Percentiles rank a stretch among this genome's conserved stretches.
These are phyloP conservation scores for Chaetura pelagica DNA, from an alignment of 2,113 vertebrate genomes.

Conservation along the genomic window DNA sequence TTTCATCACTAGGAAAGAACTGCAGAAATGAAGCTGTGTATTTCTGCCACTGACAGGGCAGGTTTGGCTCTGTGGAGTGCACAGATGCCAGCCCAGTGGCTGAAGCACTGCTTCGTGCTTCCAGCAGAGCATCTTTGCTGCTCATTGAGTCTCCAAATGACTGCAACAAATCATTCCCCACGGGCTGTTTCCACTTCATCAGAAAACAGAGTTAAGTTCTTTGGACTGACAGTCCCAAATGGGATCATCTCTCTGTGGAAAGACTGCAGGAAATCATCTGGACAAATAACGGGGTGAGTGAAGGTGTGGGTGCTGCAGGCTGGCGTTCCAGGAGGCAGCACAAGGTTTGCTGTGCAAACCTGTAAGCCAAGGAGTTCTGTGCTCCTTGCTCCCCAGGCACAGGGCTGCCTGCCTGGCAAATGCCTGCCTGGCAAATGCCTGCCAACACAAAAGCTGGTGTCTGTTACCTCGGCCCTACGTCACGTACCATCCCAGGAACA, in stretches of 20 bases:
- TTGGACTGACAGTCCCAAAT: not conserved
- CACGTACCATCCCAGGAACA: not conserved
- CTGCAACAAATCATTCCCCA: not conserved
- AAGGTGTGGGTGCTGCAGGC: not conserved
- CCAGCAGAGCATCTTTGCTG: not conserved
- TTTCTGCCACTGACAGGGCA: not conserved
- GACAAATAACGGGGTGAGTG: not conserved
- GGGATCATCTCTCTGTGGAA: not conserved
- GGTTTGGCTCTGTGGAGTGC: not conserved
- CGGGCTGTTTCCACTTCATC: not conserved
- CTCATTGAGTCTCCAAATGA: not conserved
- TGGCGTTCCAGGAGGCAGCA: accelerated
- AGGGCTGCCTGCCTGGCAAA: not conserved
- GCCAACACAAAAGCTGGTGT: not conserved
- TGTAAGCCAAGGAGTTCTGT: not conserved
- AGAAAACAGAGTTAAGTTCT: not conserved
- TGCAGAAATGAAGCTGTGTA: not conserved
- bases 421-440: not conserved
- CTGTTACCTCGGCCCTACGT: not conserved
- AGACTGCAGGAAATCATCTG: not conserved
- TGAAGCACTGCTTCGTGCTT: not conserved
- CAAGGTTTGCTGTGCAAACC: not conserved
- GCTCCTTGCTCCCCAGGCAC: too few relatives aligned
- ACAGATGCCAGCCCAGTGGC: not conserved
- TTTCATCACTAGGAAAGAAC: not conserved